A percentile compares a stretch with the other conserved stretches of the same genome.
Conservation (phyloP, 2,797 vertebrate genomes). For the Gadopsis bispinosus region DNA sequence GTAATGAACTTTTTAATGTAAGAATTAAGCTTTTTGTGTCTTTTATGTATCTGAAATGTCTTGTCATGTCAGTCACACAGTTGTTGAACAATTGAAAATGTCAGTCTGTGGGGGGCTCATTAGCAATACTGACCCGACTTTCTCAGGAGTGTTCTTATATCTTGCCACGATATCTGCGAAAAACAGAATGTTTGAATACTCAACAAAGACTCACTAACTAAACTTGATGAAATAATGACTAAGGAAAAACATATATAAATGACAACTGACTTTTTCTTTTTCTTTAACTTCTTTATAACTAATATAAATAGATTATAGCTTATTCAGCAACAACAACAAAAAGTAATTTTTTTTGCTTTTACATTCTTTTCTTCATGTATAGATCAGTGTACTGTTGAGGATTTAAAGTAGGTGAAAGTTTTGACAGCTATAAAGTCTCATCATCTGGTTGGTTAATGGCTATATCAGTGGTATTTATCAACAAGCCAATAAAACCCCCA, state of each 20-base stretch:
- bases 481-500: not conserved
- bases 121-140: not conserved
- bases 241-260: not conserved
- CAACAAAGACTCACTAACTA: not conserved
- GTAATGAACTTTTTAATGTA: not conserved
- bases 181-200: not conserved
- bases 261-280: not conserved
- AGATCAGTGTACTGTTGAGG: not conserved
- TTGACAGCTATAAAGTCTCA: not conserved
- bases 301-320: not conserved
- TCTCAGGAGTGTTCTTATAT: not conserved
- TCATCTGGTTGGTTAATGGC: not conserved
- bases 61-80: not conserved
- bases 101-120: not conserved
- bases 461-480: slow-evolving; percentile 12
- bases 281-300: not conserved
- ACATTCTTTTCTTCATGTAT: not conserved
- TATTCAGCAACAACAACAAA: not conserved
- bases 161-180: not conserved
- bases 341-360: not conserved
- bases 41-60: not conserved
- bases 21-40: not conserved
- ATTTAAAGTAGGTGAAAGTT: not conserved
- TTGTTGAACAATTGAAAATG: not conserved
- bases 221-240: not conserved